phyloP scores from a whole-genome alignment of 2,797 vertebrate genomes.

The Delichon dasypus region DNA sequence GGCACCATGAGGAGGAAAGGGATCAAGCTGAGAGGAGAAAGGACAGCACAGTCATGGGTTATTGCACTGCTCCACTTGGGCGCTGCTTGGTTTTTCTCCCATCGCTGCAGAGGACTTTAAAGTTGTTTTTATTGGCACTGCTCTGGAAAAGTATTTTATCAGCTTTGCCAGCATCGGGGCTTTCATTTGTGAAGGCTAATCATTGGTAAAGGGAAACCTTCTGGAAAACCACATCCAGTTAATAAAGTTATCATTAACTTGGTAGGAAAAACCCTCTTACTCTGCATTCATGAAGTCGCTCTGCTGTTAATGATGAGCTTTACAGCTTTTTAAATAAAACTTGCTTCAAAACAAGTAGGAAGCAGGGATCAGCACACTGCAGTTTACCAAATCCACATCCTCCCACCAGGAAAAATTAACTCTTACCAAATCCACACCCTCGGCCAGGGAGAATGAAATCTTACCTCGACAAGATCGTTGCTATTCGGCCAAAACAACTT shows the following conservation, averaged over 20 bases:
- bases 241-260: not conserved
- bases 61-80: not conserved
- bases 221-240: not conserved
- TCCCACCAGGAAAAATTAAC: not conserved
- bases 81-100: not conserved
- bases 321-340: not conserved
- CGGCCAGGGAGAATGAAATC: not conserved
- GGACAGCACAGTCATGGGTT: not conserved
- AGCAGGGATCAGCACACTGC: not conserved
- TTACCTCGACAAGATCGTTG: conserved; percentile 81
- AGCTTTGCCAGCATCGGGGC: not conserved
- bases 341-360: not conserved
- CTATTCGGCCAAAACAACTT: conserved; percentile 52
- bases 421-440: conserved; percentile 59
- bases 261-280: not conserved
- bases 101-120: not conserved
- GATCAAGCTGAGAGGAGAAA: conserved; percentile 73
- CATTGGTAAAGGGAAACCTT: not conserved
- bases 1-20: conserved; percentile 85
- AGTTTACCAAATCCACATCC: not conserved
- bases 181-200: not conserved
- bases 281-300: not conserved
- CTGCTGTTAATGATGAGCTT: not conserved
- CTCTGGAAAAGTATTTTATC: not conserved
- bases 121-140: not conserved